phyloP scores from a whole-genome alignment of 1,140 invertebrate genomes.

The Phenacoccus solenopsis region DNA sequence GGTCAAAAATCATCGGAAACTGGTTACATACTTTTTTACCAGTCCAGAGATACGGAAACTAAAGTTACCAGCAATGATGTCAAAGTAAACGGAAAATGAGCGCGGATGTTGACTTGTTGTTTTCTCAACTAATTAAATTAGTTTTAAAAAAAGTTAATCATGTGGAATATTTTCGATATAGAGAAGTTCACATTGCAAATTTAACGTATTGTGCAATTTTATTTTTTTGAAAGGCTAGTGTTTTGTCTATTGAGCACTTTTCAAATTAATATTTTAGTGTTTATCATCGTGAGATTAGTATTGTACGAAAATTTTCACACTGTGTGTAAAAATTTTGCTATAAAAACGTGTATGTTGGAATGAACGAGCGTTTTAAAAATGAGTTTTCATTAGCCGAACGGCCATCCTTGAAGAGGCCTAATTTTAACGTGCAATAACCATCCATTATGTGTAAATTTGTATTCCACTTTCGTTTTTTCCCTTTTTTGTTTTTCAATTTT shows the following conservation, averaged over 20 bases:
- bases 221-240: not conserved
- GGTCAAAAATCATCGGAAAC: constrained; percentile 98
- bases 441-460: not conserved
- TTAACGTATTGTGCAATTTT: not conserved
- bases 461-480: not conserved
- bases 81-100: not conserved
- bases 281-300: too few relatives aligned
- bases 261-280: too few relatives aligned
- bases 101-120: not conserved
- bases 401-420: too few relatives aligned
- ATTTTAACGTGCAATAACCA: not conserved
- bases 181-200: not conserved
- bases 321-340: too few relatives aligned
- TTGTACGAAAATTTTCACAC: too few relatives aligned
- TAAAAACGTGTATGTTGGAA: too few relatives aligned
- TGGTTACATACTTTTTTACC: constrained; percentile 98
- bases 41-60: constrained; percentile 62
- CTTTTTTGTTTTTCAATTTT: not conserved
- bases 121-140: not conserved
- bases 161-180: too few relatives aligned
- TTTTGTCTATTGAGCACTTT: not conserved
- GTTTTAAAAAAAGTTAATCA: not conserved
- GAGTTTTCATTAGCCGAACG: too few relatives aligned
- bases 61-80: constrained; percentile 5
- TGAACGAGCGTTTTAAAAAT: too few relatives aligned